Base-by-base conservation (phyloP, 2,113 vertebrate genomes). In the Hyperopisus bebe region DNA sequence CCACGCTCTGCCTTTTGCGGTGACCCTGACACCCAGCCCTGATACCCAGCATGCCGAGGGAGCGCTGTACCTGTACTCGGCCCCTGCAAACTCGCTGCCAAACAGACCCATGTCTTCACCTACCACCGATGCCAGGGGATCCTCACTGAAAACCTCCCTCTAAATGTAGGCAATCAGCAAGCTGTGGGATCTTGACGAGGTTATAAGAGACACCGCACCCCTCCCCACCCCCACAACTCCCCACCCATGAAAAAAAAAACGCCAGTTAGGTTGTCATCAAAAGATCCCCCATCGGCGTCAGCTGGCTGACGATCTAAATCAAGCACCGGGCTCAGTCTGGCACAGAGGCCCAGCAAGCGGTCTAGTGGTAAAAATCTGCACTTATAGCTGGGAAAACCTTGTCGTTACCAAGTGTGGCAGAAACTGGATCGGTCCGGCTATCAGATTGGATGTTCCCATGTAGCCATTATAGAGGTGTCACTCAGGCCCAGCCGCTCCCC, bases 361-460 rank as follows among this genome's bases (percentile, higher is more conserved):
- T 80, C 74, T 80, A 80, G 74, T 80, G 74, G 74, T 80, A 80
- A 42, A 80, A 80, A 80, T 39, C 74, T 80, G 74, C 31, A 80
- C 35, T 80, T 19, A 80, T 80, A 42, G 39, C 74, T 39, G 17
- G 35, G 74, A 80, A 80, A 80, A 35, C 74, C 35, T 42, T 80
- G 74, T 17, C 74, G 1, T 42, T 42, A 19, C 74, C 21, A 35
- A 80, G 74, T 13, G 11, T 39, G 35, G 15, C 74, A 39, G 70
- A 39, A 77, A 31, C 47, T 48, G 83, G 44, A 47, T 50, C n/a
- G 44, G 83, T 15, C 83, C n/a, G 46, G 24, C 19, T 27, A 50
- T 86, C 83, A 89, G 91, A 93, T 92, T 92, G 91, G 93, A 92
- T 90, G 87, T 87, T 88, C 93, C 92, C 90, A 42, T 42, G 15